These are phyloP conservation scores for Aspiorhynchus laticeps DNA, from an alignment of 2,113 vertebrate species.

Conservation along the genomic window DNA sequence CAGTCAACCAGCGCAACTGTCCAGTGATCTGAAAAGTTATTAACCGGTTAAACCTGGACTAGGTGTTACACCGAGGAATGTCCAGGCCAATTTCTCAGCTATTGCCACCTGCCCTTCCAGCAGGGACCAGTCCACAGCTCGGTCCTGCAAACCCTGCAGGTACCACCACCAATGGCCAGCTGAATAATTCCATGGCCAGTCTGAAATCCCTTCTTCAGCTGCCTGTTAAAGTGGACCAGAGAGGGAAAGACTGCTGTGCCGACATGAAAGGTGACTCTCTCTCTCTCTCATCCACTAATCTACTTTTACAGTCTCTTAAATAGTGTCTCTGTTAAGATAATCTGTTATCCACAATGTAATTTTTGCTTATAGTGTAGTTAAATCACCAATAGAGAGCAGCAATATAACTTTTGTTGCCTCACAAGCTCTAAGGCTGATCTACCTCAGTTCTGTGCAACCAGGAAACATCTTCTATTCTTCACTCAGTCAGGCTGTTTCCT, in stretches of 20 bases:
- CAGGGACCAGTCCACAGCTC: conserved; percentile 78
- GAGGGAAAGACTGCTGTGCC: conserved; percentile 75
- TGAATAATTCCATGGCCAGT: conserved; percentile 77
- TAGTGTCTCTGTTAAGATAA: not conserved
- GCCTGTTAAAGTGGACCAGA: conserved; percentile 80
- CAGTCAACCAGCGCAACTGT: not conserved
- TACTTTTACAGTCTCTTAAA: not conserved
- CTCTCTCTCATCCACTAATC: not conserved
- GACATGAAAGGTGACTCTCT: conserved; percentile 77
- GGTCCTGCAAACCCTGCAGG: conserved; percentile 68
- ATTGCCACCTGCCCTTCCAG: conserved; percentile 74
- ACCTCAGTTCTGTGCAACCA: not conserved
- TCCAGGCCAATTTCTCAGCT: conserved; percentile 79
- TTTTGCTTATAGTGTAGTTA: too few relatives aligned
- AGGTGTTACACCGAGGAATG: conserved; percentile 67
- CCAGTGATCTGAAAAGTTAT: conserved; percentile 33
- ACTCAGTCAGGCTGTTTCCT: not conserved
- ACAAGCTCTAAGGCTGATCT: not conserved
- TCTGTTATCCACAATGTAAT: not conserved
- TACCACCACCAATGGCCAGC: conserved; percentile 71
- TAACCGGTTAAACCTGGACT: conserved; percentile 14
- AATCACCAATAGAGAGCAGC: not conserved
- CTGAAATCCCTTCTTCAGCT: conserved; percentile 80
- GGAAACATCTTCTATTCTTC: not conserved
- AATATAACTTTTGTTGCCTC: not conserved